These are phyloP conservation scores for Orthonychiurus folsomi DNA, from an alignment of 2,888 invertebrate species.

Conservation along the genomic window DNA sequence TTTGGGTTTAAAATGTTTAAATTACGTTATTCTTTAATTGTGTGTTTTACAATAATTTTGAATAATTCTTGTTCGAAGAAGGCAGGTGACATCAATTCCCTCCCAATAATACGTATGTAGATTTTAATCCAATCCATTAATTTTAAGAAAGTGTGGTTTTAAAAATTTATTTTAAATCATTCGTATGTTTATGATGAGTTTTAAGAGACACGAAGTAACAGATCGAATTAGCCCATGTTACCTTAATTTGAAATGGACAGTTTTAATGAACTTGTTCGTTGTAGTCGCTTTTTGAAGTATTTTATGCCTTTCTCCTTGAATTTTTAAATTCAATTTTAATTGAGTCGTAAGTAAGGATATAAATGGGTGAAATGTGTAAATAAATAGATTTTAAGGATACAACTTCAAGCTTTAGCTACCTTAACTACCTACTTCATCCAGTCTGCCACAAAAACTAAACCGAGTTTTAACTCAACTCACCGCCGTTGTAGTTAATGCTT, in stretches of 20 bases:
- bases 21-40: background rate
- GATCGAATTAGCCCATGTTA: background rate
- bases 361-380: background rate
- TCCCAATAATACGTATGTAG: background rate
- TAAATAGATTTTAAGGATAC: too few species aligned
- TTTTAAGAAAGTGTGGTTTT: background rate
- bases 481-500: too few species aligned
- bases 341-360: background rate
- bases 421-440: too few species aligned
- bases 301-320: background rate
- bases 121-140: too few species aligned
- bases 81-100: background rate
- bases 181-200: background rate
- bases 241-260: background rate
- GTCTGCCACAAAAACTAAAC: too few species aligned
- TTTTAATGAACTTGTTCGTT: background rate
- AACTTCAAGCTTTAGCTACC: too few species aligned
- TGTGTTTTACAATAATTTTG: background rate
- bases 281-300: conserved; percentile 1
- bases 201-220: background rate
- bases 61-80: background rate
- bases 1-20: too few species aligned
- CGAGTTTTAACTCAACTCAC: too few species aligned
- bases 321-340: background rate
- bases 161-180: background rate